Conservation (phyloP, 2,113 vertebrate genomes). For the Leiothrix lutea region DNA sequence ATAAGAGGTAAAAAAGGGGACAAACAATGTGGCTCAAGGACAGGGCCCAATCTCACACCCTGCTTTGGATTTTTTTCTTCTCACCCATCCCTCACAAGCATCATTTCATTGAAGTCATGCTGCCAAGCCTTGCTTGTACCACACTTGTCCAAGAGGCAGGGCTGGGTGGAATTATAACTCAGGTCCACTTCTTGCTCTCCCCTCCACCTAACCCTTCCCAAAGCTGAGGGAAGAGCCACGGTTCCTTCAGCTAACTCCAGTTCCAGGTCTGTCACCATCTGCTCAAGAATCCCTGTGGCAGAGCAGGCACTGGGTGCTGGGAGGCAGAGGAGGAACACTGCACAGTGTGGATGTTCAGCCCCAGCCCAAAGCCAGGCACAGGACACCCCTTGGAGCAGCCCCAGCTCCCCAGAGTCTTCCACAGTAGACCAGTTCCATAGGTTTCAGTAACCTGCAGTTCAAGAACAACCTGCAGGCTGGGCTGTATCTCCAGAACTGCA, state of each 20-base stretch:
- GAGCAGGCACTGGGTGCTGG: not conserved
- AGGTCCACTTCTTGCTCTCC: not conserved
- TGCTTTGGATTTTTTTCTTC: not conserved
- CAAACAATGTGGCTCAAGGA: not conserved
- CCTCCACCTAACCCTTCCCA: not conserved
- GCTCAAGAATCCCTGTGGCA: not conserved
- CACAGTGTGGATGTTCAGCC: not conserved
- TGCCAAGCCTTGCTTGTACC: not conserved
- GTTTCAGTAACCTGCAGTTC: not conserved
- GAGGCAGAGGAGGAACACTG: not conserved
- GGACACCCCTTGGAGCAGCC: not conserved
- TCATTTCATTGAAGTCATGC: rapidly evolving
- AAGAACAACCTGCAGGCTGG: not conserved
- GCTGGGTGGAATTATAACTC: not conserved
- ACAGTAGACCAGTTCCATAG: not conserved
- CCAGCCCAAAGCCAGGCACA: not conserved
- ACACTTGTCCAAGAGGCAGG: not conserved
- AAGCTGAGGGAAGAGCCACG: rapidly evolving
- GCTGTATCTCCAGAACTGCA: not conserved
- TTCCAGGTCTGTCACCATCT: not conserved
- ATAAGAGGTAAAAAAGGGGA: not conserved
- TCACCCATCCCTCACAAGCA: not conserved
- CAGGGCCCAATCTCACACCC: not conserved
- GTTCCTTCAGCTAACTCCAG: not conserved
- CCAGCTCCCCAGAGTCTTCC: not conserved